Percentiles rank a stretch among this genome's conserved stretches.
These are phyloP conservation scores for Lerema accius DNA, from an alignment of 1,140 invertebrate genomes.

Conservation along the genomic window DNA sequence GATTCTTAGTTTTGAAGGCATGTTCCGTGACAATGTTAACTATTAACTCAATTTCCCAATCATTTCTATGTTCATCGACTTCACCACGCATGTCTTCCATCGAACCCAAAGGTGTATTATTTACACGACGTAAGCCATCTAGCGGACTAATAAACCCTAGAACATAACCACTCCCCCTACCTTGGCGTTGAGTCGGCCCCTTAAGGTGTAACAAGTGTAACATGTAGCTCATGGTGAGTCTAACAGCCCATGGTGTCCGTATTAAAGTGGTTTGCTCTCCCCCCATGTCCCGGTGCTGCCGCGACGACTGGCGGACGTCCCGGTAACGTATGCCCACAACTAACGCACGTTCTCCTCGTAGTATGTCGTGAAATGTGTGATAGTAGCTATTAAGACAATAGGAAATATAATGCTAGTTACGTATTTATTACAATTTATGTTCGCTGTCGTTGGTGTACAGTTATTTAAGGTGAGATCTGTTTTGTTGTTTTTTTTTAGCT, in stretches of 20 bases:
- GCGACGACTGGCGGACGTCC: conserved; percentile 56
- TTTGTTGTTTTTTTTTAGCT: not conserved
- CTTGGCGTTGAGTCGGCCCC: conserved; percentile 61
- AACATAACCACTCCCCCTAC: conserved; percentile 66
- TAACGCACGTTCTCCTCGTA: conserved; percentile 79
- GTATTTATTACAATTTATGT: conserved; percentile 99
- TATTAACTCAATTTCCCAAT: too few relatives aligned
- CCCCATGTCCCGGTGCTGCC: conserved; percentile 74
- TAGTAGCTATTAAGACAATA: conserved; percentile 99
- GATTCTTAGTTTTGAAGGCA: conserved; percentile 2
- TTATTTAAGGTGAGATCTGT: conserved; percentile 94
- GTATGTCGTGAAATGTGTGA: conserved; percentile 99
- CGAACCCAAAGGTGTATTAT: conserved; percentile 70
- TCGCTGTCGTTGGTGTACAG: conserved; percentile 99
- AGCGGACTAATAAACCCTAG: conserved; percentile 48
- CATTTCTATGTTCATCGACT: conserved; percentile 1
- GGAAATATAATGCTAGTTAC: conserved; percentile 99
- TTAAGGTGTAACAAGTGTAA: conserved; percentile 41
- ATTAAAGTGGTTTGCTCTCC: conserved; percentile 75
- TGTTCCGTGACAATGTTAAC: conserved; percentile 23
- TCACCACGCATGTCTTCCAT: conserved; percentile 21
- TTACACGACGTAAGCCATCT: conserved; percentile 45
- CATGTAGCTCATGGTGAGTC: conserved; percentile 40
- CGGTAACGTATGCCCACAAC: conserved; percentile 75
- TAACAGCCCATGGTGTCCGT: conserved; percentile 43